These are phyloP conservation scores for Megaceryle alcyon DNA, from an alignment of 2,797 vertebrate genomes.

Conservation along the genomic window DNA sequence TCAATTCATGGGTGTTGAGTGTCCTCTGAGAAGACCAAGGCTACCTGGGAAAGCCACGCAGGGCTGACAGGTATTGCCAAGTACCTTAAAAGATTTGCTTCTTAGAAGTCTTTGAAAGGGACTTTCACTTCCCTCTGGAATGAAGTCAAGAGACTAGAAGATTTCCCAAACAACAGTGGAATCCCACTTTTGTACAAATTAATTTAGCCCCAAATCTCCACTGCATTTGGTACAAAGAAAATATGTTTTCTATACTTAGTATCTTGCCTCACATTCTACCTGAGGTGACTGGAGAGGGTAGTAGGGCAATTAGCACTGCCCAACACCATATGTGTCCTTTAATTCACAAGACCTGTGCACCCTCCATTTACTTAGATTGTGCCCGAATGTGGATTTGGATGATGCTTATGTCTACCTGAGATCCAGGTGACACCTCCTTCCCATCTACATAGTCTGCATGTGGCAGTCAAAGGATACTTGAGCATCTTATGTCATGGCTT, in stretches of 20 bases:
- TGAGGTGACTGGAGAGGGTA: neutral
- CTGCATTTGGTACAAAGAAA: neutral
- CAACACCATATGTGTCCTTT: neutral
- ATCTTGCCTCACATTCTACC: neutral
- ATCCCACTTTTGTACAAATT: neutral
- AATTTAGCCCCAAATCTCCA: neutral
- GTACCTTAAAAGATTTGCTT: neutral
- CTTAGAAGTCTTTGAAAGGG: neutral
- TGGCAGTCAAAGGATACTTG: neutral
- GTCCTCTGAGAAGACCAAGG: neutral
- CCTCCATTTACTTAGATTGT: neutral
- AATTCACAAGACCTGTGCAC: neutral
- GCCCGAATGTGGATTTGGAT: neutral
- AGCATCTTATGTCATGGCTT: neutral
- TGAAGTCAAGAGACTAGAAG: neutral
- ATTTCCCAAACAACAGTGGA: neutral
- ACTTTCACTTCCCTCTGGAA: neutral
- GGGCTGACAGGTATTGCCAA: neutral
- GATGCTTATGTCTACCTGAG: neutral
- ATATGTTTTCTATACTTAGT: neutral
- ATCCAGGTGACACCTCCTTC: neutral
- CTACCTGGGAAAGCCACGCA: neutral
- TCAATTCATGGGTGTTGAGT: neutral
- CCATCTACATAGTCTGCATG: neutral
- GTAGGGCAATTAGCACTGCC: fast-evolving